Evolutionary conservation across 1,140 invertebrate genomes (phyloP).

Genomic region (Solen grandis): DNA sequence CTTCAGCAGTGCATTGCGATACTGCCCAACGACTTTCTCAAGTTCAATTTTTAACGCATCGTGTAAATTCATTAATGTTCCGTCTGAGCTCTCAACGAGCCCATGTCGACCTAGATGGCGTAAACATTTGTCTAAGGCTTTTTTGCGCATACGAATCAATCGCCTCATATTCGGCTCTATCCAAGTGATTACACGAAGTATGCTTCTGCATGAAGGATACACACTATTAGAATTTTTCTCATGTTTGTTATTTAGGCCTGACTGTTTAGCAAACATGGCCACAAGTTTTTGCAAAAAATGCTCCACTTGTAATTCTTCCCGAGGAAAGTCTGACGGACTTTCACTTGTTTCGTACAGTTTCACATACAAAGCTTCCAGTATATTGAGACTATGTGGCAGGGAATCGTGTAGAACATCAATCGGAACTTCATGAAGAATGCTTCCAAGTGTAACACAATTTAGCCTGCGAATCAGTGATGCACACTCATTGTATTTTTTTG

Average conservation of each 20-base stretch:
- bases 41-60: conserved; percentile 91
- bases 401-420: conserved; percentile 93
- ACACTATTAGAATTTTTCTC: conserved; percentile 82
- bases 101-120: conserved; percentile 93
- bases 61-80: conserved; percentile 84
- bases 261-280: conserved; percentile 88
- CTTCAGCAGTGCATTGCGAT: conserved; percentile 93
- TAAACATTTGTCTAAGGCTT: conserved; percentile 90
- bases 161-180: conserved; percentile 84
- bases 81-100: conserved; percentile 85
- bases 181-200: conserved; percentile 83
- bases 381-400: conserved; percentile 90
- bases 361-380: conserved; percentile 92
- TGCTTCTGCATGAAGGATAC: conserved; percentile 83
- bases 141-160: conserved; percentile 85
- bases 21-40: conserved; percentile 90
- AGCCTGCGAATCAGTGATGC: conserved; percentile 89
- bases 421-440: conserved; percentile 88
- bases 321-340: conserved; percentile 69
- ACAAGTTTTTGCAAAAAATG: conserved; percentile 90
- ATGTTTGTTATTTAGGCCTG: conserved; percentile 75
- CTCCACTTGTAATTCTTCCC: conserved; percentile 86
- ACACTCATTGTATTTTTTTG: conserved; percentile 70
- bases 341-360: conserved; percentile 83
- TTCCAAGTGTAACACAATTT: conserved; percentile 87